These are phyloP conservation scores for Nemurella pictetii DNA, from an alignment of 2,888 invertebrate species.

Conservation along the genomic window DNA sequence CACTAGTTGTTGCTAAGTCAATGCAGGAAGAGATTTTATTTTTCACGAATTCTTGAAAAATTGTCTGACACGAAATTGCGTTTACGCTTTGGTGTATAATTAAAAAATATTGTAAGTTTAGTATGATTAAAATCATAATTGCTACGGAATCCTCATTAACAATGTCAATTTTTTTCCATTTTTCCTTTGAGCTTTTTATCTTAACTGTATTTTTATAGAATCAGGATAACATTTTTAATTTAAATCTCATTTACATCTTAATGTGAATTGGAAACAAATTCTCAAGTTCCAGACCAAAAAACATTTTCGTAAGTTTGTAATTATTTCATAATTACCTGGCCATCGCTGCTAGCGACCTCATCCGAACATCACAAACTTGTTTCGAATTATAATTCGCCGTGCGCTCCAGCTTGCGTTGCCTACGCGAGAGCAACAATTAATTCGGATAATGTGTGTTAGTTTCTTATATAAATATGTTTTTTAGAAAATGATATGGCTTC, in stretches of 20 bases:
- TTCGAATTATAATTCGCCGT: not conserved
- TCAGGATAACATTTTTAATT: not conserved
- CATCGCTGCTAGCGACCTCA: not conserved
- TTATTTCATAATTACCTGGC: not conserved
- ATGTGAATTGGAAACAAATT: slow-evolving; percentile 6
- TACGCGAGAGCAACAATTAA: not conserved
- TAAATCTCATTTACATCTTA: slow-evolving; percentile 5
- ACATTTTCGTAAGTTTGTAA: not conserved
- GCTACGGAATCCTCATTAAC: not conserved
- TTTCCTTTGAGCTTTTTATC: not conserved
- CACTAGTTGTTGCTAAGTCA: not conserved
- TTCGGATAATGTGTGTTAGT: slow-evolving; percentile 4
- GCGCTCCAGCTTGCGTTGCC: not conserved
- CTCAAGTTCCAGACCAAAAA: slow-evolving; percentile 2
- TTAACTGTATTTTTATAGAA: not conserved
- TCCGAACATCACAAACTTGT: not conserved
- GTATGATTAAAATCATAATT: not conserved
- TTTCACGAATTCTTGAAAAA: not conserved
- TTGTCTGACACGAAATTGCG: not conserved
- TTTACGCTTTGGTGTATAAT: not conserved
- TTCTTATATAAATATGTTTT: slow-evolving; percentile 12
- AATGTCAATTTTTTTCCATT: not conserved
- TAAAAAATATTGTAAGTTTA: not conserved
- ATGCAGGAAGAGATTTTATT: not conserved
- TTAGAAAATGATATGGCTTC: slow-evolving; percentile 7